phyloP scores from a whole-genome alignment of 1,140 invertebrate species.

The Drosophila subpulchrella region DNA sequence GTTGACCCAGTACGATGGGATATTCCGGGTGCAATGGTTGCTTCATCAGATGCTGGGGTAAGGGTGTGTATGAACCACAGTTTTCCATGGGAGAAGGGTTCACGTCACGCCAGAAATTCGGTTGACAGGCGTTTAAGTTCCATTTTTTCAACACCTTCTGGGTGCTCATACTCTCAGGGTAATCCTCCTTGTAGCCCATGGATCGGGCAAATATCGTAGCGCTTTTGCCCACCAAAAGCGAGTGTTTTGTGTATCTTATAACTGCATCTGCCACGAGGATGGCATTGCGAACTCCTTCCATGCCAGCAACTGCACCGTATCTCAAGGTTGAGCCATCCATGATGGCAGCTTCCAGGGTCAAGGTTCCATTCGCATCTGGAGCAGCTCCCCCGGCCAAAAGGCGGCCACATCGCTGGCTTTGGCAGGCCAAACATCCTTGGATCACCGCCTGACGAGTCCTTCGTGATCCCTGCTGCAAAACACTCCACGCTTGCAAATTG shows the following conservation, averaged over 20 bases:
- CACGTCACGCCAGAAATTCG: constrained; percentile 36
- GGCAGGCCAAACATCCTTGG: constrained; percentile 30
- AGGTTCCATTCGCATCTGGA: constrained; percentile 8
- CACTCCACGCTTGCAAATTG: constrained; percentile 36
- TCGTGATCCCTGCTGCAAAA: neutral
- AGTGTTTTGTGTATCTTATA: constrained; percentile 6
- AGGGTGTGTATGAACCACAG: constrained; percentile 10
- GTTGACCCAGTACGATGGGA: constrained; percentile 24
- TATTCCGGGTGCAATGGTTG: constrained; percentile 24
- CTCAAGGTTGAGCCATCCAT: constrained; percentile 15
- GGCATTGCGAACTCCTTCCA: constrained; percentile 7
- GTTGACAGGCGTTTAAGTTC: constrained; percentile 6
- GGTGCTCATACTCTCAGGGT: neutral
- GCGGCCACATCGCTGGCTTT: constrained; percentile 17
- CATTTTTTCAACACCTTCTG: neutral
- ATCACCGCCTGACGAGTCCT: constrained; percentile 31
- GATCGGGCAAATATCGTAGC: constrained; percentile 12
- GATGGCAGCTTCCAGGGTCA: constrained; percentile 22
- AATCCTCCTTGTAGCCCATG: constrained; percentile 12
- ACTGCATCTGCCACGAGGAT: constrained; percentile 26
- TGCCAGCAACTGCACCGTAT: constrained; percentile 16
- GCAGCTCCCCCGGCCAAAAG: constrained; percentile 7
- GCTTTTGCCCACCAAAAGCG: constrained; percentile 10
- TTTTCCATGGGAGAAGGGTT: neutral
- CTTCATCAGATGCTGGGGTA: neutral